Base-by-base conservation (phyloP, 2,888 invertebrate genomes). In the Dolichopus griseipennis region DNA sequence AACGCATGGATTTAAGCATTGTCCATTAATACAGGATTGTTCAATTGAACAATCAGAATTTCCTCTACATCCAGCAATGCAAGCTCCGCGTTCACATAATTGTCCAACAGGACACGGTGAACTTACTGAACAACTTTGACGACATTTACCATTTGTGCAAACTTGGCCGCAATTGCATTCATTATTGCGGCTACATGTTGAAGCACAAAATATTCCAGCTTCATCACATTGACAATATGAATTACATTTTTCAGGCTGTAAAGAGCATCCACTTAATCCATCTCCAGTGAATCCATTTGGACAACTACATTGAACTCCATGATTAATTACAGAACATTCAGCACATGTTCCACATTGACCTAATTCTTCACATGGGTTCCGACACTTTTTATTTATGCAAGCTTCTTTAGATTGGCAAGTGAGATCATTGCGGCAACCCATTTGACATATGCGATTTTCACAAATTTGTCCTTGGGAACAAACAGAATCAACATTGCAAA, bases 221-320 rank as follows among this genome's bases (percentile, higher is more conserved):
- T 90, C 89, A 75, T 93, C 92, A 75, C 93, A 93, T 69, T 91
- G 87, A 75, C 94, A 93, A 66, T 84, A 84, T 0, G 89, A 88
- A 75, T 91, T 89, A 76, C 95, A 95, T 67, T 86, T 84, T 66
- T 86, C 82, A 68, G 87, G 86, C 66, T 90, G 90, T 78, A 87
- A 86, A 66, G 86, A 86, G 76, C 95, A 95, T 72, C 89, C 87
- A 1, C 89, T 86, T 7, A 91, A 83, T 3, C 95, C 91, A 81
- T 95, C 91, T 1, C 95, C 95, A 61, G 90, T 85, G 74, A 90
- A 92, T 76, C 90, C 90, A 66, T 86, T 83, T 3, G 92, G 90
- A 75, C 95, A 95, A 76, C 89, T 91, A 77, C 95, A 95, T 76
- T 92, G 92, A 0, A 90, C 89, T 37, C 90, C 88, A 76, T 95